Base-by-base conservation (phyloP, 2,888 invertebrate genomes). In the Athalia rosae region DNA sequence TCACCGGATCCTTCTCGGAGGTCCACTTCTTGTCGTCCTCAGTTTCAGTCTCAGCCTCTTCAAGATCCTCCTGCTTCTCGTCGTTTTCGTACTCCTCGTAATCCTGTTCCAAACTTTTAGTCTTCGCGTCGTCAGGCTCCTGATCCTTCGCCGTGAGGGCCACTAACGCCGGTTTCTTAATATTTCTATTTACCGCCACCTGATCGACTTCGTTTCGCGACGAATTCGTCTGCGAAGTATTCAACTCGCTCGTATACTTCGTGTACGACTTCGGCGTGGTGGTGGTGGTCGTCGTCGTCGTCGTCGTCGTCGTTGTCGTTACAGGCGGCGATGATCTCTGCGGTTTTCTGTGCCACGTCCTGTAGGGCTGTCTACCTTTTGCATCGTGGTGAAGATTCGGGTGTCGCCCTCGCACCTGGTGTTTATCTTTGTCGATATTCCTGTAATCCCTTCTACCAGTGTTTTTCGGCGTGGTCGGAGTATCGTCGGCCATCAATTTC, bases 51-150 rank as follows among this genome's bases (percentile, higher is more conserved):
- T 79, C 85, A 43, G 85, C 85, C 8, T 85, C 84, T n/a, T 85
- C 86, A 4, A 15, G 28, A 62, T 53, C 63, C 62, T 63, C 71
- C 48, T 84, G 83, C 78, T 87, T 86, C 64, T 81, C 79, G 6
- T 66, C 76, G 15, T 86, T 86, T 69, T 83, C 77, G 76, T 87
- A 87, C 78, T 88, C 87, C 78, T 89, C 88, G 83, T 87, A 87
- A 81, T 86, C 88, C 81, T 82, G 83, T 50, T 87, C 88, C 56
- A 84, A 82, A 76, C 84, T 87, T 81, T 85, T 87, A 7, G 83
- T 86, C 78, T 81, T 83, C 4, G 56, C 48, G 80, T 71, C 4
- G 73, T 82, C 79, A 50, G 76, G 63, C 59, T 71, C 62, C 41
- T 28, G 28, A 28, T 80, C 78, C 9, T 15, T 59, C 59, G 8